A percentile compares a stretch with the other conserved stretches of the same genome.
These are phyloP conservation scores for Taenaris catops DNA, from an alignment of 2,888 invertebrate species.

Conservation along the genomic window DNA sequence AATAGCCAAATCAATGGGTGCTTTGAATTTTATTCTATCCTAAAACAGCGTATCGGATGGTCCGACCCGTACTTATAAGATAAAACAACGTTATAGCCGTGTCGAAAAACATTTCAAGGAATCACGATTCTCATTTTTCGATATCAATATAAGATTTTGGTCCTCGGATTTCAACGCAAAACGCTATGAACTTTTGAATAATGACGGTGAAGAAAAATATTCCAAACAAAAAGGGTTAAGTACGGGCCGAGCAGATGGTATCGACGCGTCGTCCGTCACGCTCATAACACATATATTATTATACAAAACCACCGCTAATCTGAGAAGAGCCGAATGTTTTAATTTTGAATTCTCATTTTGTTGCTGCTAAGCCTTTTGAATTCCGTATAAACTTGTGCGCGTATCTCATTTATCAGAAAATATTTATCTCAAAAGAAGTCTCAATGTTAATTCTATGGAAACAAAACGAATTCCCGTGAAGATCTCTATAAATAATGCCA, in stretches of 20 bases:
- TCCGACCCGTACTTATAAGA: constrained; percentile 45
- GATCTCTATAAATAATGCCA: constrained; percentile 40
- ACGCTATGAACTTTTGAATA: constrained; percentile 74
- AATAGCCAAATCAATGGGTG: constrained; percentile 44
- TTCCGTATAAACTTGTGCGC: constrained; percentile 54
- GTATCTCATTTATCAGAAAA: constrained; percentile 51
- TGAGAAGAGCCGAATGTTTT: constrained; percentile 67
- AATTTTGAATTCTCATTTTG: constrained; percentile 66
- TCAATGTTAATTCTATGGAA: constrained; percentile 45
- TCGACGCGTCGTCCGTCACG: constrained; percentile 76
- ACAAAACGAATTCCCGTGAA: constrained; percentile 47
- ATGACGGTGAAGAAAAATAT: constrained; percentile 66
- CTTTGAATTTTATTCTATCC: constrained; percentile 32
- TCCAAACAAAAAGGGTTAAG: constrained; percentile 74
- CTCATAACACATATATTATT: constrained; percentile 78
- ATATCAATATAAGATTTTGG: constrained; percentile 68
- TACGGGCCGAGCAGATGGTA: constrained; percentile 71
- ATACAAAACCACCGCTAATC: constrained; percentile 75
- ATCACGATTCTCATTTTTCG: constrained; percentile 61
- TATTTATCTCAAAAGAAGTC: constrained; percentile 44
- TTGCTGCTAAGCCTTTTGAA: constrained; percentile 45
- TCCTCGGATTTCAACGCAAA: constrained; percentile 59
- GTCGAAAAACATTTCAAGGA: constrained; percentile 46
- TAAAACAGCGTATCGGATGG: constrained; percentile 35
- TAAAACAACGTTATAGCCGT: constrained; percentile 47